These are phyloP conservation scores for Paracanthobrama guichenoti DNA, from an alignment of 2,113 vertebrate genomes.

Conservation along the genomic window DNA sequence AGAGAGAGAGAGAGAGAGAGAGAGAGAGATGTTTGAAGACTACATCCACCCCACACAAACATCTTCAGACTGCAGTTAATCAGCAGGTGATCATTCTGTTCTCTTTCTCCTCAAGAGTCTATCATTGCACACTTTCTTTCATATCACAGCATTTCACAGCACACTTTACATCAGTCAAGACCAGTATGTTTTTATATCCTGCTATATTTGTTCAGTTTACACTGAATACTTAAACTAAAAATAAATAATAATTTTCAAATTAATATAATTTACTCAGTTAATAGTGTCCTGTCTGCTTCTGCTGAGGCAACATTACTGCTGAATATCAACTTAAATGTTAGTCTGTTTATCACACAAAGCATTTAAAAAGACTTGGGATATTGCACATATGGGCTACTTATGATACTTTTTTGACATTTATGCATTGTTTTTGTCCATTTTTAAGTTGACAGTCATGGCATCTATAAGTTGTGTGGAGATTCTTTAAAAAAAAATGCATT, in stretches of 20 bases:
- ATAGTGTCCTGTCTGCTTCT: not conserved
- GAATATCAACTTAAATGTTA: too few relatives aligned
- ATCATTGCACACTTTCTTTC: not conserved
- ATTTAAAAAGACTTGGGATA: not conserved
- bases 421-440: not conserved
- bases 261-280: not conserved
- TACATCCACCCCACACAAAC: not conserved
- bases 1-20: not conserved
- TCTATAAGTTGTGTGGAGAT: not conserved
- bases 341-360: not conserved
- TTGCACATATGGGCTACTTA: not conserved
- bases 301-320: too few relatives aligned
- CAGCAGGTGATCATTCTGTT: constrained; percentile 13
- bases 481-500: not conserved
- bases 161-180: not conserved
- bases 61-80: constrained; percentile 20
- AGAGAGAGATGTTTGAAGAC: constrained; percentile 9
- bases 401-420: not conserved
- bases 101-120: constrained; percentile 1
- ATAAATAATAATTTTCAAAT: not conserved
- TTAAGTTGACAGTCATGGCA: not conserved
- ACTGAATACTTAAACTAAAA: not conserved
- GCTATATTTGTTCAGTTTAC: not conserved
- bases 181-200: not conserved
- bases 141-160: not conserved